phyloP scores from a whole-genome alignment of 2,888 invertebrate genomes.

The Lithophane semibrunnea region DNA sequence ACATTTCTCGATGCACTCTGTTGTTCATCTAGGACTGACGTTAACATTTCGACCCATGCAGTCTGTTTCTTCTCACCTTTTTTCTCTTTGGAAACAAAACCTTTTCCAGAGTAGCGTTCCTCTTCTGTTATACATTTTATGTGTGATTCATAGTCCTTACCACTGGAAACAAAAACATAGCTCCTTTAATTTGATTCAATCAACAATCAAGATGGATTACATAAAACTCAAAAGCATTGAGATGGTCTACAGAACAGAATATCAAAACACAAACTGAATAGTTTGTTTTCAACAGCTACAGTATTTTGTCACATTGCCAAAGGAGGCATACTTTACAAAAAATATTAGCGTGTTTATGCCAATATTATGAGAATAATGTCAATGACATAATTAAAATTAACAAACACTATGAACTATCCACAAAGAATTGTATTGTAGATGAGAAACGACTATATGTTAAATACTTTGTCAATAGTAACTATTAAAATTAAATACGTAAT shows the following conservation, averaged over 20 bases:
- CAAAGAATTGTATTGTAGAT: not conserved
- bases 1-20: conserved; percentile 89
- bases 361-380: conserved; percentile 18
- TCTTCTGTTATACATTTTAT: conserved; percentile 96
- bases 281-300: not conserved
- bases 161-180: conserved; percentile 88
- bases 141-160: conserved; percentile 94
- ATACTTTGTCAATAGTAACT: conserved; percentile 9
- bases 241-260: not conserved
- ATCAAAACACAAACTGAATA: conserved; percentile 3
- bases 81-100: conserved; percentile 93
- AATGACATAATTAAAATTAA: conserved; percentile 18
- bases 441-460: too few relatives aligned
- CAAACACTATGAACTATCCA: not conserved
- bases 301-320: conserved; percentile 42
- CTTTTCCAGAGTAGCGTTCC: conserved; percentile 96
- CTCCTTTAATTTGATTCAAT: not conserved
- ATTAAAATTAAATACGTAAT: not conserved
- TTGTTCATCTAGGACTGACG: conserved; percentile 91
- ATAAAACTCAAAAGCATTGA: not conserved
- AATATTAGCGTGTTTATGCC: conserved; percentile 13
- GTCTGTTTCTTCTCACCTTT: conserved; percentile 97
- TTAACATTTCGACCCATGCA: conserved; percentile 94
- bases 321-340: not conserved
- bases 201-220: not conserved